A percentile compares a stretch with the other conserved stretches of the same genome.
Evolutionary conservation across 2,888 invertebrate genomes (phyloP).

Genomic region (Temnothorax unifasciatus): DNA sequence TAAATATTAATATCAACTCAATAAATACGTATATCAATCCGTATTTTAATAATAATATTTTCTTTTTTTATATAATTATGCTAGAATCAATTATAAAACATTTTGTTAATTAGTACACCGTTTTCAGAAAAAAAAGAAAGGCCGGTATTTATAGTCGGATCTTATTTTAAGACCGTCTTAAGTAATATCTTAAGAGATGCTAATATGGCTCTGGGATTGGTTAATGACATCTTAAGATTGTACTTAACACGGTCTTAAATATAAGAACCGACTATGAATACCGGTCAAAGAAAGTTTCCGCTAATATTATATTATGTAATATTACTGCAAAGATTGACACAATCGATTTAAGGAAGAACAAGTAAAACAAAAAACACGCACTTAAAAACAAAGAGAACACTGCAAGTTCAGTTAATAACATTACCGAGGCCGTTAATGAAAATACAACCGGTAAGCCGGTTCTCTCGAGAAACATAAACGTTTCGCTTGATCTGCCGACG

Average conservation of each 20-base stretch:
- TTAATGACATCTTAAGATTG: too few species aligned
- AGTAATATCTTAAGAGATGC: too few species aligned
- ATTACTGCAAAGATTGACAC: not conserved
- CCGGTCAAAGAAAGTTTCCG: not conserved
- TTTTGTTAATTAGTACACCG: not conserved
- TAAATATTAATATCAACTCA: conserved; percentile 35
- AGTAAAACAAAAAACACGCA: not conserved
- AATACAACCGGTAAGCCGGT: not conserved
- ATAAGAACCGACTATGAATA: too few species aligned
- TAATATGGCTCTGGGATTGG: too few species aligned
- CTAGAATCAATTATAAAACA: conserved; percentile 11
- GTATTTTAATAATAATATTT: conserved; percentile 34
- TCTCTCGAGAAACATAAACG: conserved; percentile 45
- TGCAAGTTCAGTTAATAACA: conserved; percentile 22
- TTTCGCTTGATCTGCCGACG: conserved; percentile 24
- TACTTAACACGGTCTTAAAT: too few species aligned
- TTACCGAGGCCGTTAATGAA: not conserved
- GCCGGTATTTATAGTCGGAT: too few species aligned
- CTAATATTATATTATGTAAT: not conserved
- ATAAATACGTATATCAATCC: not conserved
- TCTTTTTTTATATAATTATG: conserved; percentile 9
- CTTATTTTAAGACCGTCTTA: too few species aligned
- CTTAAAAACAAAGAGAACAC: not conserved
- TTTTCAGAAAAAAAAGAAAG: not conserved
- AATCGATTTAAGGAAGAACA: not conserved